phyloP scores from a whole-genome alignment of 2,888 invertebrate species.

The Punctoribates punctum region DNA sequence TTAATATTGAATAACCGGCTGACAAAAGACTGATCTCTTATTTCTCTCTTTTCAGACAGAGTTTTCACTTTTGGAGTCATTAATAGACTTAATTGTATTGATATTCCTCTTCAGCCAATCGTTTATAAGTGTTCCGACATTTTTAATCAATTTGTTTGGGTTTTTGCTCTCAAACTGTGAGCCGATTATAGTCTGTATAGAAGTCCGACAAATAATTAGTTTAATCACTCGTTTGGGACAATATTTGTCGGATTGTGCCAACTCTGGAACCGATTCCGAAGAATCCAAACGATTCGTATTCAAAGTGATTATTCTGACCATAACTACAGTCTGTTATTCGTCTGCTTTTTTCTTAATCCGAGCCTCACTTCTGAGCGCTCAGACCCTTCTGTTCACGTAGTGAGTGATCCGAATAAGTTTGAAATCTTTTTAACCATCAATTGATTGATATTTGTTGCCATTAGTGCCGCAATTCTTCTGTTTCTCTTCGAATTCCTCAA shows the following conservation, averaged over 20 bases:
- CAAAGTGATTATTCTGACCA: not conserved
- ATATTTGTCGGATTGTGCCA: not conserved
- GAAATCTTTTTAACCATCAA: not conserved
- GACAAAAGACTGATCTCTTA: not conserved
- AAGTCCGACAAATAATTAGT: not conserved
- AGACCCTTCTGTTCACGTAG: constrained; percentile 13
- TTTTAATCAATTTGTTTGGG: not conserved
- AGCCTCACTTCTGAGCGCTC: not conserved
- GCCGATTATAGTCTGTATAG: not conserved
- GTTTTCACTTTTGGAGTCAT: not conserved
- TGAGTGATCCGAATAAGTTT: not conserved
- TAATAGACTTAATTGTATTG: not conserved
- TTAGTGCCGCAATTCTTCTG: constrained; percentile 19
- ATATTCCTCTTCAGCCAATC: constrained; percentile 14
- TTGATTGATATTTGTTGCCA: not conserved
- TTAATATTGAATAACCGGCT: too few relatives aligned
- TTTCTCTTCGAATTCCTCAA: not conserved
- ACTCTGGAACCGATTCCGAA: not conserved
- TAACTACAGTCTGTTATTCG: not conserved
- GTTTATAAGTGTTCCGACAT: not conserved
- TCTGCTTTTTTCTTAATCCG: constrained; percentile 4
- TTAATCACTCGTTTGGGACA: constrained; percentile 10
- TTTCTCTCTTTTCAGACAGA: not conserved
- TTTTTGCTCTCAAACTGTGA: constrained; percentile 12
- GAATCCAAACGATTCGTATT: not conserved